Base-by-base conservation (phyloP, 2,797 vertebrate genomes). In the Parotocinclus haroldoi region DNA sequence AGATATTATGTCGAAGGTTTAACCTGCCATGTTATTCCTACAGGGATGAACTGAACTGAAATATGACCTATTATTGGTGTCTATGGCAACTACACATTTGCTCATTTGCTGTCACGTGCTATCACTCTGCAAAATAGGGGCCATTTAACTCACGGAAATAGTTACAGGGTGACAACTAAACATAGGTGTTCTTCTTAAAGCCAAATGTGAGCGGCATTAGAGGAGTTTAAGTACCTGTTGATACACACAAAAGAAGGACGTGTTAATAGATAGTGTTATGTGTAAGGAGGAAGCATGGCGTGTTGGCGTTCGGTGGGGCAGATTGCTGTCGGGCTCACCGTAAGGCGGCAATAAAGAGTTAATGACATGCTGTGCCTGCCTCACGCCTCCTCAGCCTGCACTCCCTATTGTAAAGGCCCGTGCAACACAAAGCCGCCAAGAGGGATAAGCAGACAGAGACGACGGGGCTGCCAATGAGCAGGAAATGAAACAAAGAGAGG, bases 401-500 rank as follows among this genome's bases (percentile, higher is more conserved):
- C 70, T 78, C 68, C 56, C 76, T 73, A 71, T 78, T 78, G 76
- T 78, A 76, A 73, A 71, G 76, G 68, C 73, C 70, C 57, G 58
- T 10, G 52, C 73, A 60, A 67, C 71, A 78, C 77, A 78, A 76
- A 74, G 77, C 66, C 68, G 56, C 66, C 63, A 58, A 70, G 63
- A 77, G 70, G 68, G 69, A 77, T 69, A 74, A 77, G 72, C 63
- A 68, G 70, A 70, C 72, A 77, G 72, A 75, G 72, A 72, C 59
- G 69, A 68, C 63, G 63, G 54, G 76, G 69, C 76, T 77, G 76
- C 69, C 76, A 74, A 69, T 67, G 66, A 79, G 73, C 72, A 75
- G 76, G 78, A 79, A 79, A 79, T 75, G 72, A 78, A 78, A 78
- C 71, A 79, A 76, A 76, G 72, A 74, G 68, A 74, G 69, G 68